Evolutionary conservation across 2,113 vertebrate species (phyloP).

Genomic region (Myocastor coypus): DNA sequence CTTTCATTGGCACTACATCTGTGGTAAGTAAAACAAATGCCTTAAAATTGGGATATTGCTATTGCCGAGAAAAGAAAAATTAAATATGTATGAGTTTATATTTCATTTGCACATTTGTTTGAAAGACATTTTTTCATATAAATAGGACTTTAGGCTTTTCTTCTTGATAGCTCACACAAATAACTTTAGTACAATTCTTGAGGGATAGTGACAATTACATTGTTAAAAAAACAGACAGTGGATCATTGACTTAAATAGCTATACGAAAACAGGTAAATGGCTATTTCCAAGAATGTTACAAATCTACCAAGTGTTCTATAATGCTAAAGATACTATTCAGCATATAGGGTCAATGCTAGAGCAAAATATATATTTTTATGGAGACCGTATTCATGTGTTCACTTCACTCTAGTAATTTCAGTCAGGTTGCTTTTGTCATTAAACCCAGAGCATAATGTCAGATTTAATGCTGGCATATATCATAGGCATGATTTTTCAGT

Average conservation of each 20-base stretch:
- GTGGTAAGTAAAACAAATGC: conserved; percentile 23
- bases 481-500: background rate
- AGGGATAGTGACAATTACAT: conserved; percentile 41
- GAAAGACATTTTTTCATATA: conserved; percentile 28
- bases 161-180: conserved; percentile 42
- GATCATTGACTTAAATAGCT: conserved; percentile 28
- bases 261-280: conserved; percentile 40
- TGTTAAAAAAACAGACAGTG: background rate
- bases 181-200: conserved; percentile 35
- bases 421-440: background rate
- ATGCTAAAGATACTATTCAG: background rate
- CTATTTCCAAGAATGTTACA: conserved; percentile 12
- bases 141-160: conserved; percentile 54
- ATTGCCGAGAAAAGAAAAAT: conserved; percentile 42
- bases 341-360: background rate
- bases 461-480: background rate
- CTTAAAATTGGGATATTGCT: conserved; percentile 48
- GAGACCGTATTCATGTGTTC: background rate
- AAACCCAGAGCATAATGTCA: background rate
- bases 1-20: background rate
- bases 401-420: background rate
- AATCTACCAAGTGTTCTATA: conserved; percentile 13
- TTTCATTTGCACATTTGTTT: conserved; percentile 51
- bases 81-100: conserved; percentile 62
- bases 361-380: background rate